Percentiles rank a stretch among this genome's conserved stretches.
phyloP scores from a whole-genome alignment of 1,140 invertebrate genomes.

The Cydia pomonella region DNA sequence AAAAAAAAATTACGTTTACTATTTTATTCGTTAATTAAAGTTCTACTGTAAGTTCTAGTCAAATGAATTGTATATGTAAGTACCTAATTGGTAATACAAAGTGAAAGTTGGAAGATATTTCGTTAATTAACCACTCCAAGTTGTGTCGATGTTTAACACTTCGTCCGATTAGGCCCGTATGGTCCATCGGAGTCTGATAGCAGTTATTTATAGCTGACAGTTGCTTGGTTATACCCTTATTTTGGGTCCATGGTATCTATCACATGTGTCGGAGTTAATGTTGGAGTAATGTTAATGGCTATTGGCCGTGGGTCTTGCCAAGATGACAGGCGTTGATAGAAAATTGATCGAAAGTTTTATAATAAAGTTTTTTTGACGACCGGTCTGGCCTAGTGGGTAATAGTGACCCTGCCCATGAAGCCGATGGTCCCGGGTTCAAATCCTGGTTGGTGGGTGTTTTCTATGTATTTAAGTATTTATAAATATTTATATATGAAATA shows the following conservation, averaged over 20 bases:
- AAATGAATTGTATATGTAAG: background rate
- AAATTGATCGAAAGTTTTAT: too few species aligned
- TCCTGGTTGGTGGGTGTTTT: too few species aligned
- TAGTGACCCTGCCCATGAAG: too few species aligned
- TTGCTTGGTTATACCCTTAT: constrained; percentile 40
- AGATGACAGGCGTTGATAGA: too few species aligned
- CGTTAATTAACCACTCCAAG: constrained; percentile 9
- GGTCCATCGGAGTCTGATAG: constrained; percentile 58
- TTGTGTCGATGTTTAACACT: constrained; percentile 18
- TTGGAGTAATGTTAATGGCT: background rate
- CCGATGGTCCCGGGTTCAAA: too few species aligned
- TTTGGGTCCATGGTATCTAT: constrained; percentile 25
- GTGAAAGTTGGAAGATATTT: constrained; percentile 7
- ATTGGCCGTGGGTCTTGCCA: background rate
- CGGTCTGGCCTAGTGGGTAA: too few species aligned
- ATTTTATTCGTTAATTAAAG: background rate
- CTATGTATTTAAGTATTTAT: too few species aligned
- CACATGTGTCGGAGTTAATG: background rate
- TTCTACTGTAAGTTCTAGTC: background rate
- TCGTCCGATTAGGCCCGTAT: constrained; percentile 50
- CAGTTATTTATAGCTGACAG: constrained; percentile 60
- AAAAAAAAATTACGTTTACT: background rate
- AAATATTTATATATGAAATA: too few species aligned
- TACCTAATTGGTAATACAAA: constrained; percentile 10
- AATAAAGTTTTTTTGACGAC: too few species aligned